Evolutionary conservation across 1,140 invertebrate species (phyloP), one percentile per base, ranked within the genome.

Genomic region (Drosophila santomea): DNA sequence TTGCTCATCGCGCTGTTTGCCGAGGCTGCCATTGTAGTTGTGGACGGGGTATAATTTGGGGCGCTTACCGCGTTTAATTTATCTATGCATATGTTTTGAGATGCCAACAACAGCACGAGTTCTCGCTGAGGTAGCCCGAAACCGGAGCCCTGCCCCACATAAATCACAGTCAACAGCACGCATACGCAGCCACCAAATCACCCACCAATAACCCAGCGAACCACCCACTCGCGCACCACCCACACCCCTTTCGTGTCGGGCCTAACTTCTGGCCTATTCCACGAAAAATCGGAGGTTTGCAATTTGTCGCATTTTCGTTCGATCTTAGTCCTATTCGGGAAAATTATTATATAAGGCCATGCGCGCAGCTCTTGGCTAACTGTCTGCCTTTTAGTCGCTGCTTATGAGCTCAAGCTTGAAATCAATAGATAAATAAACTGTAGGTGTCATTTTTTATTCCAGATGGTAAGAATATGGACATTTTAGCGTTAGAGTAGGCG

Each of bases 31-130:
- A 44, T 52, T 68, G 59, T 68, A 76, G 72, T 77, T 82, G 67
- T 28, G 61, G 47, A 35, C 25, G 63, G 58, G n/a, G 35, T 28
- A 52, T 36, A 36, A 52, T 78, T 80, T 84, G 64, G 67, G 69
- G 79, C 79, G 82, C 82, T 83, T 79, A 82, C 79, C 84, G 84
- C 77, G 76, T 88, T 89, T 89, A 89, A 88, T 88, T 88, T 88
- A 88, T 88, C 84, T 88, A 78, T 88, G 84, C 84, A 88, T 88
- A 88, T 88, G 84, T 89, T 89, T 80, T 73, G 76, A 83, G 72
- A 83, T 88, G 83, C 71, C 82, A 86, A 61, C 69, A 88, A 44
- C 64, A 75, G 74, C 57, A 74, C 23, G 51, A 71, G 64, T 57
- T 58, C 44, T 14, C 48, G 52, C 68, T 71, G 52, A 72, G 68